Evolutionary conservation across 2,888 invertebrate genomes (phyloP).

Genomic region (Agrochola macilenta): DNA sequence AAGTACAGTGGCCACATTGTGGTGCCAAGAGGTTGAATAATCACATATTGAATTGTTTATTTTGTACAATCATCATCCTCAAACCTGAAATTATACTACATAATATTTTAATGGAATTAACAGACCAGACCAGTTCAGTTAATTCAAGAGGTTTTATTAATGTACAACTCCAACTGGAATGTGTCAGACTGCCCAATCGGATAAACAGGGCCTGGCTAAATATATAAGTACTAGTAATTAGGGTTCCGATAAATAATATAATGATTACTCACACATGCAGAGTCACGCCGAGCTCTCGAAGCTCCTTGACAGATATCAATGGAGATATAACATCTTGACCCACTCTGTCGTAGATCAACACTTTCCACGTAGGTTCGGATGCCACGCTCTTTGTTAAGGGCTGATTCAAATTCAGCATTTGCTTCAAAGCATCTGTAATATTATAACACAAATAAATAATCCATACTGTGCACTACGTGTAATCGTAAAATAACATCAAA

Average conservation of each 20-base stretch:
- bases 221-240: background rate
- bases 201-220: background rate
- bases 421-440: slow-evolving; percentile 96
- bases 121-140: background rate
- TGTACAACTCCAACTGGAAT: background rate
- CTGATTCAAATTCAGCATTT: slow-evolving; percentile 98
- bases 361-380: slow-evolving; percentile 98
- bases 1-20: background rate
- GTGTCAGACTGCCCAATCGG: background rate
- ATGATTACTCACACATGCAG: slow-evolving; percentile 96
- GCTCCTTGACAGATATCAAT: slow-evolving; percentile 97
- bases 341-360: slow-evolving; percentile 98
- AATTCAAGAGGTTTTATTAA: background rate
- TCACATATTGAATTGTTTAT: background rate
- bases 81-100: background rate
- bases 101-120: background rate
- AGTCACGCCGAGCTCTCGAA: slow-evolving; percentile 98
- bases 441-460: slow-evolving; percentile 57
- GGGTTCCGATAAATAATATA: background rate
- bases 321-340: slow-evolving; percentile 99
- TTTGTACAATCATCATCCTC: background rate
- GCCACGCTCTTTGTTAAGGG: slow-evolving; percentile 94
- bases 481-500: slow-evolving; percentile 40
- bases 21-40: background rate
- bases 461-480: slow-evolving; percentile 54